Percentiles rank a stretch among this genome's conserved stretches.
Evolutionary conservation across 2,113 vertebrate species (phyloP).

Genomic region (Oophaga pumilio): DNA sequence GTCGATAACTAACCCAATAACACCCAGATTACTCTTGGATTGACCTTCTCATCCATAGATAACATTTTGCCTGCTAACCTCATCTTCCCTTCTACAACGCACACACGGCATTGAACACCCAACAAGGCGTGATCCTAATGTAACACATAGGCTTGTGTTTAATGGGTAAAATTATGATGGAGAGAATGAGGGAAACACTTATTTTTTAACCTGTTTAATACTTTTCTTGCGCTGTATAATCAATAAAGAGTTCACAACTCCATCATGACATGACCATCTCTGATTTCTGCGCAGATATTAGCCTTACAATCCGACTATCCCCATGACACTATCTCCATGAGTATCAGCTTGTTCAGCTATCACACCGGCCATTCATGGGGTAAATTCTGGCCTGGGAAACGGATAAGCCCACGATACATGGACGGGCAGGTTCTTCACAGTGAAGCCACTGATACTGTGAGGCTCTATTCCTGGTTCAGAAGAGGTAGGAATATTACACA

Average conservation of each 20-base stretch:
- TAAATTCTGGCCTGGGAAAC: too few relatives aligned
- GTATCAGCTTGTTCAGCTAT: too few relatives aligned
- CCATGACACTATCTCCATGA: too few relatives aligned
- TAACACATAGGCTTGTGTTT: neutral
- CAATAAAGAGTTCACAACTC: constrained; percentile 5
- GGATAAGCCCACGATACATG: too few relatives aligned
- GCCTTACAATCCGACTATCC: too few relatives aligned
- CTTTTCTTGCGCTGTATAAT: neutral
- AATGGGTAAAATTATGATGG: neutral
- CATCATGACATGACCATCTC: neutral
- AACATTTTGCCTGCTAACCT: neutral
- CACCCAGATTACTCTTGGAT: neutral
- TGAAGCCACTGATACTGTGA: too few relatives aligned
- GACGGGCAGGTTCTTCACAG: too few relatives aligned
- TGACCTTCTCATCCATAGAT: neutral
- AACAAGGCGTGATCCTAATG: neutral
- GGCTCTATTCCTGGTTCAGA: too few relatives aligned
- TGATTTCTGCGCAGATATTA: too few relatives aligned
- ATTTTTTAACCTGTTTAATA: neutral
- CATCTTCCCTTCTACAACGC: neutral
- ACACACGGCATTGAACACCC: neutral
- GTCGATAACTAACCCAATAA: neutral
- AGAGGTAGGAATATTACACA: too few relatives aligned
- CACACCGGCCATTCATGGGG: too few relatives aligned
- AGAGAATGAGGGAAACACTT: neutral